Percentiles rank a stretch among this genome's conserved stretches.
phyloP scores from a whole-genome alignment of 37 sponge, comb jelly and placozoan genomes.

The Bolinopsis microptera region DNA sequence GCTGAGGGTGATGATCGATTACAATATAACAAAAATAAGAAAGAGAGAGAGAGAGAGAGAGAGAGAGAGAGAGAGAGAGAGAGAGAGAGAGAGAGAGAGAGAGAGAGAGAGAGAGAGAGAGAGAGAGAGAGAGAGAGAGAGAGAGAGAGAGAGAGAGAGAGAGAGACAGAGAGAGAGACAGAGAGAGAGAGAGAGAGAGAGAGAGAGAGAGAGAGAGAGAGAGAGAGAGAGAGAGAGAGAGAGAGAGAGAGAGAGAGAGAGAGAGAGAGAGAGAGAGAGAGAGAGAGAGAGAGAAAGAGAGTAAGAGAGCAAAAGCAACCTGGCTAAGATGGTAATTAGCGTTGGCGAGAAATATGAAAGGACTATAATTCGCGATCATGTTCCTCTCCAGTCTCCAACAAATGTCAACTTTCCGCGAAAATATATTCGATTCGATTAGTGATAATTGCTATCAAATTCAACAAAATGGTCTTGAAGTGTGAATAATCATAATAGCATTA shows the following conservation, averaged over 20 bases:
- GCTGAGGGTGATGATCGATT: no score
- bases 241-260: background rate
- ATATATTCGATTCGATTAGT: no score
- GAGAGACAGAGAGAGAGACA: background rate
- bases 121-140: background rate
- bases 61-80: conserved; percentile 26
- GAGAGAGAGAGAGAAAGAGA: conserved; percentile 40
- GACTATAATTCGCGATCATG: no score
- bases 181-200: background rate
- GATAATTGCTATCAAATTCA: no score
- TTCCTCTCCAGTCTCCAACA: no score
- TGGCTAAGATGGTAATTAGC: background rate
- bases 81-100: conserved; percentile 45
- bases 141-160: background rate
- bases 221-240: background rate
- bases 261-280: conserved; percentile 34
- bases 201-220: background rate
- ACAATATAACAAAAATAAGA: no score
- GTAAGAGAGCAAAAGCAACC: background rate
- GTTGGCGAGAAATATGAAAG: background rate
- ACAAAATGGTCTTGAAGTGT: no score
- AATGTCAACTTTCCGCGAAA: no score
- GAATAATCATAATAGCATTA: no score
- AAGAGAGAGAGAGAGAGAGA: conserved; percentile 2
- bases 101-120: conserved; percentile 45